Evolutionary conservation across 2,113 vertebrate species (phyloP).

Genomic region (Poeciliopsis retropinna): DNA sequence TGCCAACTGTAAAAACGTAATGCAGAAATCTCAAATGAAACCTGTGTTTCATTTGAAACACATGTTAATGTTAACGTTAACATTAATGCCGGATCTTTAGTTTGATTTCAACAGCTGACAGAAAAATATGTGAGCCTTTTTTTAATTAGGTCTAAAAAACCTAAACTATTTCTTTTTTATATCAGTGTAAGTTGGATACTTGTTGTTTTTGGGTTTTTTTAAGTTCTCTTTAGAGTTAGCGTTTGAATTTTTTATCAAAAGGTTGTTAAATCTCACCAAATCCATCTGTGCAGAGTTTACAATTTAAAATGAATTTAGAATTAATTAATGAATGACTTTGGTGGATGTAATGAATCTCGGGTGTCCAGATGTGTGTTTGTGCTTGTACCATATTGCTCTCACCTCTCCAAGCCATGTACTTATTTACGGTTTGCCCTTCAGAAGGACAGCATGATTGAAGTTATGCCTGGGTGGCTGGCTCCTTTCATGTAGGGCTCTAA

Average conservation of each 20-base stretch:
- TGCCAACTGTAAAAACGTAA: too few species aligned
- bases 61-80: too few species aligned
- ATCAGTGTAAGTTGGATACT: background rate
- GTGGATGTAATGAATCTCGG: constrained; percentile 30
- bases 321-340: constrained; percentile 42
- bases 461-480: constrained; percentile 48
- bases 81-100: background rate
- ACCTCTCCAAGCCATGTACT: constrained; percentile 27
- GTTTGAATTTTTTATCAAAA: constrained; percentile 4
- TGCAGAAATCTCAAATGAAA: too few species aligned
- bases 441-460: constrained; percentile 57
- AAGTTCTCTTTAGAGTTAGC: background rate
- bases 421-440: constrained; percentile 44
- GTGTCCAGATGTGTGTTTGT: constrained; percentile 17
- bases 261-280: background rate
- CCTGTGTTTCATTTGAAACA: background rate
- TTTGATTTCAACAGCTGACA: background rate
- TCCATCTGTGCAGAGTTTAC: constrained; percentile 44
- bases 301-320: constrained; percentile 42
- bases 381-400: constrained; percentile 14
- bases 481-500: constrained; percentile 39
- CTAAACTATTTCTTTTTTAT: background rate
- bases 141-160: background rate
- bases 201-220: background rate
- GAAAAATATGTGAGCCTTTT: background rate